Evolutionary conservation across 1,140 invertebrate genomes (phyloP), one percentile per base, ranked within the genome.

Genomic region (Doryteuthis pealeii): DNA sequence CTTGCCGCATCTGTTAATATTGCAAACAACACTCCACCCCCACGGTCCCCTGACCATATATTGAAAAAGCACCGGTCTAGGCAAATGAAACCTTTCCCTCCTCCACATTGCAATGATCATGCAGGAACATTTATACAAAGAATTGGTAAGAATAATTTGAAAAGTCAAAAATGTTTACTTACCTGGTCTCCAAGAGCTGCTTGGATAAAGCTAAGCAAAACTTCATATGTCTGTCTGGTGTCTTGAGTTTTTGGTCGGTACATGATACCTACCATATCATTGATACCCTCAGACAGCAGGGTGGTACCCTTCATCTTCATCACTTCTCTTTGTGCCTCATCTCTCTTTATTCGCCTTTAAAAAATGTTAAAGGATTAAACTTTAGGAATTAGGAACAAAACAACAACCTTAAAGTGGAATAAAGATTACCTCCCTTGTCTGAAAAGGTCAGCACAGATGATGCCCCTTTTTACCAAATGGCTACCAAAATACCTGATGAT

Each of bases 221-320:
- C 92, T 87, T 99, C 97, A 84, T 99, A 99, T 0, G 96, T 99
- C 84, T 99, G 95, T 73, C 96, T 90, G 0, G 98, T 99, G 89
- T 99, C 97, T 87, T 96, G 95, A 0, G 97, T 99, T 88, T 99
- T 96, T 1, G 98, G 98, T 69, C 96, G 90, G 89, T 99, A 99
- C 43, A 96, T 89, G 79, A 98, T 96, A 54, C 95, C 96, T 1
- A 95, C 94, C 89, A 96, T 93, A 83, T 97, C 95, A 85, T 97
- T 95, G 49, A 95, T 92, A 75, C 94, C 94, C 80, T 96, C 95
- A 30, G 95, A 95, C 0, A 97, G 88, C 12, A 96, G 88, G 6
- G 94, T 94, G 4, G 93, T 91, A 14, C 94, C 87, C 88, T 96
- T 97, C 90, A 96, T 95, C 74, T 95, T 92, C 26, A 94, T 91